Base-by-base conservation (phyloP, 2,797 vertebrate species). In the Macrochelys suwanniensis region DNA sequence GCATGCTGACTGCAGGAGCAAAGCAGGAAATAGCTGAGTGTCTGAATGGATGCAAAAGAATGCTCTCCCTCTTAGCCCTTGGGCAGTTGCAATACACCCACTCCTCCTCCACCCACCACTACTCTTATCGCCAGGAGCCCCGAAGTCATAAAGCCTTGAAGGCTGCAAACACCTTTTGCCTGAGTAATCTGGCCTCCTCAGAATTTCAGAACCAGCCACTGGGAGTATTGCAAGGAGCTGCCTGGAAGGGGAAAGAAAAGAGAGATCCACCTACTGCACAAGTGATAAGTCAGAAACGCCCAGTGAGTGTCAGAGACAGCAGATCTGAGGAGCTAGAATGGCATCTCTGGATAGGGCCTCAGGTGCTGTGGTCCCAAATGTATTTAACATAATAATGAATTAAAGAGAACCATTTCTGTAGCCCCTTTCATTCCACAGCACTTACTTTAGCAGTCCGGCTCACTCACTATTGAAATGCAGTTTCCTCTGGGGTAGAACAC, bases 1-100 rank as follows among this genome's bases (percentile, higher is more conserved):
- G 93, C 93, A 80, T 83, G 86, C 80, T 89, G 95, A 94, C 96
- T 92, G 93, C 80, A 94, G 97, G 94, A 97, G 95, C 92, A 94
- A 92, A 1, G 97, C 97, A 98, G 98, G 98, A 98, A 98, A 98
- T 98, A 98, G 97, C 98, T 97, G 94, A 97, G 95, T 0, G 5
- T 96, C 97, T 98, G 97, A 98, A 97, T 97, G 97, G 96, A 97
- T 92, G 95, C 86, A 85, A 91, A 97, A 97, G 96, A 86, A 94
- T 88, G 93, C 87, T 97, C 92, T 90, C 95, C 92, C 93, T 91
- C 96, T 97, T 79, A 74, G 92, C 89, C 88, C 90, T 90, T 95
- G 94, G 89, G 94, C 93, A 96, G 85, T 59, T 23, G 5, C 78
- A 88, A 28, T 90, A 92, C 2, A 5, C 89, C 92, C 2, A 33